These are phyloP conservation scores for Anthoptus insignis DNA, from an alignment of 2,888 invertebrate genomes.

Conservation along the genomic window DNA sequence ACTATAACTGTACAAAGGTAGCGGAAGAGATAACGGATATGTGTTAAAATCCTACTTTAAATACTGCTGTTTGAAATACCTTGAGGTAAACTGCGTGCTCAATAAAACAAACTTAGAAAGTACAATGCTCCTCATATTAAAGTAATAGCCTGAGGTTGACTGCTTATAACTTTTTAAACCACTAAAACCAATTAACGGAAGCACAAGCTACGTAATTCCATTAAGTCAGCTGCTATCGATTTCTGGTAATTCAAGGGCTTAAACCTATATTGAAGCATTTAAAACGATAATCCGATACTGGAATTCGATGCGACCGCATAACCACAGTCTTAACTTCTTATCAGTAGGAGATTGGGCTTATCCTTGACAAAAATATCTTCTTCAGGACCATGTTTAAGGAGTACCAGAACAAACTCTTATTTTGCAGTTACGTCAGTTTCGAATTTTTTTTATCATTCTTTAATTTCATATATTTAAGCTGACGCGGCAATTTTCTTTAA, in stretches of 20 bases:
- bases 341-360: not conserved
- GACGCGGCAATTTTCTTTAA: no score
- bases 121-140: no score
- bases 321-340: constrained; percentile 19
- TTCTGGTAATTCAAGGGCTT: constrained; percentile 14
- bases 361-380: not conserved
- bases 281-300: constrained; percentile 14
- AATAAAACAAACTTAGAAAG: no score
- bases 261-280: constrained; percentile 17
- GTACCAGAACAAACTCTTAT: no score
- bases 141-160: not conserved
- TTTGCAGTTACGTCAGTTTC: no score
- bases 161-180: not conserved
- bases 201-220: not conserved
- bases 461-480: no score
- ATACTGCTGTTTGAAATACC: no score
- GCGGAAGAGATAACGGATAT: no score
- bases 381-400: not conserved
- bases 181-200: not conserved
- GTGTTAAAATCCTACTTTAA: no score
- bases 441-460: no score
- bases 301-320: constrained; percentile 22
- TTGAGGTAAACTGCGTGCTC: no score
- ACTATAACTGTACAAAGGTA: no score
- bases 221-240: constrained; percentile 20